phyloP scores from a whole-genome alignment of 1,140 invertebrate species.

The Drosophila neocordata region DNA sequence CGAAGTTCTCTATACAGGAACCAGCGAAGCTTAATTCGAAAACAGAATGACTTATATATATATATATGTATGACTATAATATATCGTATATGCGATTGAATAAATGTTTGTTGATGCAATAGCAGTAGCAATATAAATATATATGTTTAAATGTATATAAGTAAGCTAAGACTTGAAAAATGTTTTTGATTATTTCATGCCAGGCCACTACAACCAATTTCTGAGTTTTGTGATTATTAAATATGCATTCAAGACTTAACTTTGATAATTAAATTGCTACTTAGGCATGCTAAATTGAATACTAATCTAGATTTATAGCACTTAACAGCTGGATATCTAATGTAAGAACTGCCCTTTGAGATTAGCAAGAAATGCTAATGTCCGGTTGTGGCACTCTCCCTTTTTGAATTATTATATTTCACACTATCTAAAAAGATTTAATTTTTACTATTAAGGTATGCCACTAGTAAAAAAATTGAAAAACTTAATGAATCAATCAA shows the following conservation, averaged over 20 bases:
- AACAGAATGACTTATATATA: background rate
- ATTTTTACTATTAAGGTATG: too few relatives aligned
- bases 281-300: slow-evolving; percentile 56
- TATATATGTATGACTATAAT: background rate
- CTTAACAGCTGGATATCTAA: too few relatives aligned
- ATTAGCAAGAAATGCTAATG: too few relatives aligned
- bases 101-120: background rate
- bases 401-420: too few relatives aligned
- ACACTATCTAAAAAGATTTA: too few relatives aligned
- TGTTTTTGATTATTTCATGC: slow-evolving; percentile 43
- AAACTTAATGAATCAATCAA: too few relatives aligned
- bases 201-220: slow-evolving; percentile 82
- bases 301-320: background rate
- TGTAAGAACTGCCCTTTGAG: background rate
- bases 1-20: slow-evolving; percentile 48
- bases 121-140: background rate
- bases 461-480: too few relatives aligned
- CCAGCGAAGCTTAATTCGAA: slow-evolving; percentile 3
- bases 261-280: slow-evolving; percentile 22
- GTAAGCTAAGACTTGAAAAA: slow-evolving; percentile 1
- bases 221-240: slow-evolving; percentile 60
- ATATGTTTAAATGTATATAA: background rate
- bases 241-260: slow-evolving; percentile 2
- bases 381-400: too few relatives aligned
- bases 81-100: background rate